Evolutionary conservation across 2,888 invertebrate species (phyloP), one percentile per base, ranked within the genome.

Genomic region (Acrocera orbiculus): DNA sequence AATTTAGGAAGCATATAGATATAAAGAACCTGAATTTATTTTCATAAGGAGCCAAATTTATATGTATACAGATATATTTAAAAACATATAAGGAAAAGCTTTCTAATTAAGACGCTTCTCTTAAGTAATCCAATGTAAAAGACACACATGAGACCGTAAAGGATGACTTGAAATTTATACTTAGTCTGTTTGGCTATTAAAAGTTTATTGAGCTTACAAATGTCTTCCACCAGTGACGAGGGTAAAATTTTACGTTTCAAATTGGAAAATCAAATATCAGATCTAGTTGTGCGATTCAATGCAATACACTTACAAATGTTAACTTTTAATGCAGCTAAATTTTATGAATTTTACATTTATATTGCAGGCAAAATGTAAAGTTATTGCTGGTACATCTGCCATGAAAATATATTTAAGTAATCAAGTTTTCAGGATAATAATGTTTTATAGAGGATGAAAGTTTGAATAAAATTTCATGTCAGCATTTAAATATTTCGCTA

Each of bases 171-270:
- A 16, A 32, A 32, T 32, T 32, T 32, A 32, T 32, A 32, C 19
- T 32, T 32, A 17, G 24, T 25, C 32, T 24, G 16, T 19, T 24
- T 8, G 11, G 13, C 32, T 16, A 32, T 32, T 32, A 32, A 32
- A 32, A 32, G 16, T 32, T 32, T 32, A 32, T 32, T 24, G 32
- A 32, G 32, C 17, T 25, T 11, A 26, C 32, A 32, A 32, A 32
- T 32, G 32, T 24, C 19, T 17, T 24, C 26, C 26, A 16, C 32
- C 24, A 25, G 32, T 32, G 24, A 5, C 25, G n/a, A 16, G 26
- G 31, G 26, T 24, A 32, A n/a, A 10, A 24, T 32, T 32, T 32
- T 32, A 32, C 26, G 32, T 25, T 32, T 32, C 17, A 11, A 11
- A 13, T 16, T 26, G 11, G 26, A 32, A 26, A 16, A 32, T 17